These are phyloP conservation scores for Ormyrus labotus DNA, from an alignment of 2,888 invertebrate genomes.

Conservation along the genomic window DNA sequence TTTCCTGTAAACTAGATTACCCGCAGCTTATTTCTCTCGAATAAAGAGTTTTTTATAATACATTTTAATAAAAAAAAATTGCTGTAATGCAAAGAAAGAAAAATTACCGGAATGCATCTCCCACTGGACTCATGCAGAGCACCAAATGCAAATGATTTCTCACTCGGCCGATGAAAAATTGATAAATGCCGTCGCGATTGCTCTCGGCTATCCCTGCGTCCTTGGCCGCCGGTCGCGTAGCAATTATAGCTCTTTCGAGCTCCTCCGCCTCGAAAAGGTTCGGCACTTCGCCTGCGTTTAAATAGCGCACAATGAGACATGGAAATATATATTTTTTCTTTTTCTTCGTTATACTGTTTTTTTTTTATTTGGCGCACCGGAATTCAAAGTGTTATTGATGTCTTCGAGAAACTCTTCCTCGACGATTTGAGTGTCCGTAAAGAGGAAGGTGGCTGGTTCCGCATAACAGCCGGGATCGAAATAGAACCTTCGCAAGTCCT, in stretches of 20 bases:
- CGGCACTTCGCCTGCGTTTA: constrained; percentile 86
- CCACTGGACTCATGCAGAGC: constrained; percentile 93
- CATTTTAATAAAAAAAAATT: too few relatives aligned
- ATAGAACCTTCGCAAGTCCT: constrained; percentile 89
- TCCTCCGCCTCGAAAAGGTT: constrained; percentile 93
- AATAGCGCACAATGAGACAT: too few relatives aligned
- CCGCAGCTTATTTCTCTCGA: too few relatives aligned
- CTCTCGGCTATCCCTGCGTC: constrained; percentile 82
- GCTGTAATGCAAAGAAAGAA: neutral
- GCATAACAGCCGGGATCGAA: constrained; percentile 85
- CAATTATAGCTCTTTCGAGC: constrained; percentile 88
- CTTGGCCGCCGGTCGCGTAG: constrained; percentile 84
- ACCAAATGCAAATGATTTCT: constrained; percentile 90
- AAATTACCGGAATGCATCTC: constrained; percentile 86
- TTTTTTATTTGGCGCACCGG: constrained; percentile 77
- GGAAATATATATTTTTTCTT: too few relatives aligned
- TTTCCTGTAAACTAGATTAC: too few relatives aligned
- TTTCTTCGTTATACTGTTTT: neutral
- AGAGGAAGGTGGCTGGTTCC: constrained; percentile 88
- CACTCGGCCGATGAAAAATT: constrained; percentile 90
- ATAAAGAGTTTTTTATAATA: too few relatives aligned
- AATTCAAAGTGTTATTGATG: constrained; percentile 93
- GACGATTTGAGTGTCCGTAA: constrained; percentile 93
- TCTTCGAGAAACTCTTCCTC: constrained; percentile 94
- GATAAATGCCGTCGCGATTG: constrained; percentile 87